These are phyloP conservation scores for Daboia siamensis DNA, from an alignment of 2,113 vertebrate species.

Conservation along the genomic window DNA sequence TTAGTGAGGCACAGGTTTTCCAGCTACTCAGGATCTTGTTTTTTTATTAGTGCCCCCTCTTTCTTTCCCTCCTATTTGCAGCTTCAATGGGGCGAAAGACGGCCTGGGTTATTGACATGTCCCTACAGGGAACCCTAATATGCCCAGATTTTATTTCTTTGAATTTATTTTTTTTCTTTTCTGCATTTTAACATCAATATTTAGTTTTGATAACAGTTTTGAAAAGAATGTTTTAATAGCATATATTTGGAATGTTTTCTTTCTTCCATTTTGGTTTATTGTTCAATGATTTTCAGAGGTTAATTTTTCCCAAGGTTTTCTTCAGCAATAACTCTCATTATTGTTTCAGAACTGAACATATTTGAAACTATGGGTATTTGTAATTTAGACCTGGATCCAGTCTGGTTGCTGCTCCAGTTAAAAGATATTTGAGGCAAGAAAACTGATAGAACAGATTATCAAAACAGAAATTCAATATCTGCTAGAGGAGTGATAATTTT, in stretches of 20 bases:
- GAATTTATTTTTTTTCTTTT: neutral
- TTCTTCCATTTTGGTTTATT: neutral
- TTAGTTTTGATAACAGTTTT: neutral
- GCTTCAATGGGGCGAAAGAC: neutral
- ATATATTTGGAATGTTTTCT: neutral
- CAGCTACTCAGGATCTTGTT: neutral
- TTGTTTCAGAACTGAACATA: neutral
- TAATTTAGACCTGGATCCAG: neutral
- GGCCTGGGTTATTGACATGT: neutral
- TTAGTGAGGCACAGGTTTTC: neutral
- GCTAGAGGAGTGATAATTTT: neutral
- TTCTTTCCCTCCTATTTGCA: neutral
- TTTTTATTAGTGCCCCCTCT: neutral
- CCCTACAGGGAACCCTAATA: neutral
- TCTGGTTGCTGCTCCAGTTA: neutral
- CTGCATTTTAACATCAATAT: neutral
- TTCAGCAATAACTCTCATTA: neutral
- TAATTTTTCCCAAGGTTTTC: neutral
- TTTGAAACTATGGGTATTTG: neutral
- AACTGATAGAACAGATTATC: neutral
- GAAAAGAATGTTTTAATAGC: neutral
- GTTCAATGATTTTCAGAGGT: neutral
- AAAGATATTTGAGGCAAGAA: neutral
- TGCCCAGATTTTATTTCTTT: neutral
- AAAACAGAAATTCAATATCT: neutral